Evolutionary conservation across 2,797 vertebrate species (phyloP).

Genomic region (Naso thynnoides): DNA sequence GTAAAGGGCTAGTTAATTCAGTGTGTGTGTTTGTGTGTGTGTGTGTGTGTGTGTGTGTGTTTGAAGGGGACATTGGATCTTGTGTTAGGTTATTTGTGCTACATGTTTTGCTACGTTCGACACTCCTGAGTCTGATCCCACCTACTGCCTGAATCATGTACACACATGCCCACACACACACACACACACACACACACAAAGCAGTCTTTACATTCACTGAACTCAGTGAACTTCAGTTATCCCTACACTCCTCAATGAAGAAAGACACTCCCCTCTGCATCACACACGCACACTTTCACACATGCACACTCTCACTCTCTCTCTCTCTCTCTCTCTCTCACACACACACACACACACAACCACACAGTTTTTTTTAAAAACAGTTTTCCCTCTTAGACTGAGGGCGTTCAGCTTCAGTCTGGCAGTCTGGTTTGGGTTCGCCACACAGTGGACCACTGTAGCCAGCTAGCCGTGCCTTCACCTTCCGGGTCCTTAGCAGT

Average conservation of each 20-base stretch:
- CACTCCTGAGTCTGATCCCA: slow-evolving; percentile 18
- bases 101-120: neutral
- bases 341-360: slow-evolving; percentile 41
- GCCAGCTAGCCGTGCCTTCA: slow-evolving; percentile 34
- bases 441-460: slow-evolving; percentile 69
- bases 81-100: slow-evolving; percentile 11
- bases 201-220: slow-evolving; percentile 48
- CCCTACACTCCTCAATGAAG: slow-evolving; percentile 41
- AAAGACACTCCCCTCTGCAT: slow-evolving; percentile 44
- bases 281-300: slow-evolving; percentile 7
- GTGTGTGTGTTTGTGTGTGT: neutral
- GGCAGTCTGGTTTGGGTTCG: slow-evolving; percentile 54
- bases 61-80: neutral
- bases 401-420: slow-evolving; percentile 42
- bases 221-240: slow-evolving; percentile 63
- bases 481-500: slow-evolving; percentile 48
- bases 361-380: slow-evolving; percentile 61
- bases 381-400: slow-evolving; percentile 64
- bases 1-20: neutral
- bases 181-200: slow-evolving; percentile 31
- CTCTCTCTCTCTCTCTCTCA: no score
- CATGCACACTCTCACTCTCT: slow-evolving; percentile 41
- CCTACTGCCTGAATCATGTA: neutral
- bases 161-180: slow-evolving; percentile 10
- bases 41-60: slow-evolving; percentile 9